A percentile compares a stretch with the other conserved stretches of the same genome.
Evolutionary conservation across 30 jellyfish, hydroid and myxozoan genomes (phyloP).

Genomic region (Aurelia coerulea): DNA sequence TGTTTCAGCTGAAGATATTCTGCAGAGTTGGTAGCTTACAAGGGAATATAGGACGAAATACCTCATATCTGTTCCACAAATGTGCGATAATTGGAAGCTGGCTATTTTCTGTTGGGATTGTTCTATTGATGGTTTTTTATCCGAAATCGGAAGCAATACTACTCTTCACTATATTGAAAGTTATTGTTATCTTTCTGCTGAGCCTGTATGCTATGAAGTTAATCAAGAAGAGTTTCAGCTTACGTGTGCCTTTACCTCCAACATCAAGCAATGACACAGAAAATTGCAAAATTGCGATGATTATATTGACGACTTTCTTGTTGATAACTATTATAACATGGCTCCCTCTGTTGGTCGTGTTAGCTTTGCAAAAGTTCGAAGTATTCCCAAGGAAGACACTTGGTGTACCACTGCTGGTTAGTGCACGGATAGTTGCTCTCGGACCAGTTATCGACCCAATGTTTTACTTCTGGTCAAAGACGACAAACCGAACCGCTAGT

Average conservation of each 20-base stretch:
- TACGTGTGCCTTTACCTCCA: not conserved
- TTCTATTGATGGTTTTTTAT: not conserved
- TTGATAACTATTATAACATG: constrained; percentile 33
- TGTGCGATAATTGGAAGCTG: constrained; percentile 32
- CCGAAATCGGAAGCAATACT: constrained; percentile 14
- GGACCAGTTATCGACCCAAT: constrained; percentile 60
- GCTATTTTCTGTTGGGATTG: constrained; percentile 36
- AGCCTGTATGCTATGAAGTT: constrained; percentile 10
- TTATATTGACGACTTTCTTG: constrained; percentile 35
- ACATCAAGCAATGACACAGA: constrained; percentile 3
- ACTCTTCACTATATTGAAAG: constrained; percentile 23
- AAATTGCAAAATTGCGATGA: constrained; percentile 16
- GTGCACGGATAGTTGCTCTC: constrained; percentile 30
- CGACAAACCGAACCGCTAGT: not conserved
- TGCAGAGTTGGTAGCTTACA: not conserved
- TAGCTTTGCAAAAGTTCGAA: constrained; percentile 41
- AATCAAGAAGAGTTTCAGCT: constrained; percentile 22
- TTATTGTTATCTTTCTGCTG: constrained; percentile 12
- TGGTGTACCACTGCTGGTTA: constrained; percentile 3
- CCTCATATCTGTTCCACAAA: constrained; percentile 9
- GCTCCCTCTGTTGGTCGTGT: constrained; percentile 41
- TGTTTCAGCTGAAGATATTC: constrained; percentile 10
- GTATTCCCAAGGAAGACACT: constrained; percentile 3
- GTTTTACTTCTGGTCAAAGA: constrained; percentile 64
- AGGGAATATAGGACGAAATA: not conserved